Conservation (phyloP, 2,888 invertebrate species). For the Ophion slaviceki region DNA sequence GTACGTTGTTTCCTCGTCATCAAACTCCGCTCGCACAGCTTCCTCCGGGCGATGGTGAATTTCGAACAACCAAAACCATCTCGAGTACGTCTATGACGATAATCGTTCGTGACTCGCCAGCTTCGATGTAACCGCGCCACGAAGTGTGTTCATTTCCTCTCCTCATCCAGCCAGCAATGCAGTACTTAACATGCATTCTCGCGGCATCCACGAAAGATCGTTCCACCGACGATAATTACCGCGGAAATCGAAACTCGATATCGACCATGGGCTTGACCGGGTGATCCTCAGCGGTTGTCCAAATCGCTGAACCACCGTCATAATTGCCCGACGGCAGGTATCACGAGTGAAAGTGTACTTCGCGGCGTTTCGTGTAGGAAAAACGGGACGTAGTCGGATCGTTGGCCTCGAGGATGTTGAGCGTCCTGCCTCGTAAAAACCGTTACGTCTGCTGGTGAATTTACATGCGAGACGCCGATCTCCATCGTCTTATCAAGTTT, state of each 20-base stretch:
- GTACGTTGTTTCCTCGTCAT: background rate
- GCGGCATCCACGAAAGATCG: background rate
- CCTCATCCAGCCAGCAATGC: background rate
- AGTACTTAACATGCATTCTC: background rate
- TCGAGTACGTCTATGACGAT: background rate
- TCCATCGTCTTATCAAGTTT: background rate
- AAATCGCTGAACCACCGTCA: constrained; percentile 20
- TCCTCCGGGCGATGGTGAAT: background rate
- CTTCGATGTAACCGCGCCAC: background rate
- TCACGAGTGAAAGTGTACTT: constrained; percentile 53
- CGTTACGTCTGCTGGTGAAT: constrained; percentile 33
- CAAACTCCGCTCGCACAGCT: background rate
- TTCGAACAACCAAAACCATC: background rate
- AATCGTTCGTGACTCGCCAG: background rate
- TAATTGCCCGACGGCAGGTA: constrained; percentile 30
- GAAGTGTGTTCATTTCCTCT: background rate
- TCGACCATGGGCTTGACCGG: background rate
- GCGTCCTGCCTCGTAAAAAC: constrained; percentile 41
- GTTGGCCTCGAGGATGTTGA: constrained; percentile 38
- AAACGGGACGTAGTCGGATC: constrained; percentile 3
- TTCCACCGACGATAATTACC: background rate
- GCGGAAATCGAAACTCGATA: background rate
- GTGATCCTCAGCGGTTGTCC: background rate
- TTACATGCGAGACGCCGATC: constrained; percentile 6
- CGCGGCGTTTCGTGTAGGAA: constrained; percentile 26